Evolutionary conservation across 2,888 invertebrate genomes (phyloP).

Genomic region (Keiferia lycopersicella): DNA sequence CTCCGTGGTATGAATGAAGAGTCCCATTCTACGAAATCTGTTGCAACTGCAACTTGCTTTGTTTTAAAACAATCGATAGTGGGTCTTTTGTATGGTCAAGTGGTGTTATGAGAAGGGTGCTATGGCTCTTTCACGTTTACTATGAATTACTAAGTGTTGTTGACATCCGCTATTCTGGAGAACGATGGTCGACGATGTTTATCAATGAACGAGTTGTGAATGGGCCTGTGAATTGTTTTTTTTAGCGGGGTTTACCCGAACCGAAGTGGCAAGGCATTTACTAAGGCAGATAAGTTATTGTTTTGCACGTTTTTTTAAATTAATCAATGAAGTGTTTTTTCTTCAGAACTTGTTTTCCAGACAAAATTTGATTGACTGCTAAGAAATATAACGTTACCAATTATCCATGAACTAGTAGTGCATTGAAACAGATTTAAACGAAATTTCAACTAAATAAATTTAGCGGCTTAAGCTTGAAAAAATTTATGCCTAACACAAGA

Average conservation of each 20-base stretch:
- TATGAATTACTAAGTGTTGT: conserved; percentile 16
- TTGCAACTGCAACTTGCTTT: too few relatives aligned
- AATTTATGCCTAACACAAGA: too few relatives aligned
- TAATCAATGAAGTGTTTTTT: too few relatives aligned
- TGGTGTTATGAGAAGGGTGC: conserved; percentile 35
- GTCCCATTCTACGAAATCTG: conserved; percentile 66
- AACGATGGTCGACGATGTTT: conserved; percentile 2
- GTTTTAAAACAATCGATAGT: conserved; percentile 66
- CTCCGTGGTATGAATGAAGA: too few relatives aligned
- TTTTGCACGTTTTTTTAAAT: too few relatives aligned
- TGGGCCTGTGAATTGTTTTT: neutral
- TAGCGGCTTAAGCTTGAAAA: too few relatives aligned
- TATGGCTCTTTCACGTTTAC: conserved; percentile 22
- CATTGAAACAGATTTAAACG: too few relatives aligned
- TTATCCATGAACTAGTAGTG: too few relatives aligned
- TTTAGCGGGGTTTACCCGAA: neutral
- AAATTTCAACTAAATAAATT: too few relatives aligned
- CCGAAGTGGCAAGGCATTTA: neutral
- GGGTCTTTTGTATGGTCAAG: conserved; percentile 51
- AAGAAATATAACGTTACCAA: too few relatives aligned
- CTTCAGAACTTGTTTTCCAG: too few relatives aligned
- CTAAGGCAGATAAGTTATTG: neutral
- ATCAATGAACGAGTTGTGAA: conserved; percentile 15
- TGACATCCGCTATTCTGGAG: conserved; percentile 15
- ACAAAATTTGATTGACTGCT: too few relatives aligned